Evolutionary conservation across 2,113 vertebrate species (phyloP).

Genomic region (Pelvicachromis taeniatus): DNA sequence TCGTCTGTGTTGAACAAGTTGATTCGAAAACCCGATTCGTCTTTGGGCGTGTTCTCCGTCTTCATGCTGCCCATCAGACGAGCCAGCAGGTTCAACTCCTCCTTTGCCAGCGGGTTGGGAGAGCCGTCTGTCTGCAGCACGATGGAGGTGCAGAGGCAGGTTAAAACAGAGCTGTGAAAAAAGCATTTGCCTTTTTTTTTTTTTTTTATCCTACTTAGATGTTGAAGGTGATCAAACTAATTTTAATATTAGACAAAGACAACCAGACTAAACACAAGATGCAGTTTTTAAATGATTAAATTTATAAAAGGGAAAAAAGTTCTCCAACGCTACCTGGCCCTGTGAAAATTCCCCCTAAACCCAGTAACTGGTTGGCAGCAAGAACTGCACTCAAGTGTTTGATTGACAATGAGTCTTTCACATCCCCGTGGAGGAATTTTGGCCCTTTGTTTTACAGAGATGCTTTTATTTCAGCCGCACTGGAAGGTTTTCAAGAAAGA

Average conservation of each 20-base stretch:
- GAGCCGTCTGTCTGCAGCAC: constrained; percentile 66
- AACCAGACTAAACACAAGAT: background rate
- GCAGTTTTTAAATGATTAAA: background rate
- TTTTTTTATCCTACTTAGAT: accelerated
- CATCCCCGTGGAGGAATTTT: background rate
- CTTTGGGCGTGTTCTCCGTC: constrained; percentile 51
- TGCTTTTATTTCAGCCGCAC: background rate
- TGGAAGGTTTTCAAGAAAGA: background rate
- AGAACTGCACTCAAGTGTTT: background rate
- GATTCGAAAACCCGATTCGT: constrained; percentile 76
- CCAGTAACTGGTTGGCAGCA: background rate
- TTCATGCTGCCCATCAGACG: constrained; percentile 85
- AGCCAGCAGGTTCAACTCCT: constrained; percentile 91
- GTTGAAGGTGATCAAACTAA: background rate
- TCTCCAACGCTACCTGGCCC: background rate
- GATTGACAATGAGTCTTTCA: accelerated
- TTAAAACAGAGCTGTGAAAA: background rate
- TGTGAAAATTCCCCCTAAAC: background rate
- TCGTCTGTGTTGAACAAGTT: constrained; percentile 81
- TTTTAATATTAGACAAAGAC: background rate
- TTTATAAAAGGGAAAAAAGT: background rate
- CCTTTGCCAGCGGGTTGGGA: constrained; percentile 87
- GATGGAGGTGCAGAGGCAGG: accelerated
- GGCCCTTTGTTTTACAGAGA: background rate
- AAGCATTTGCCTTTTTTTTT: background rate